phyloP scores from a whole-genome alignment of 53 echinoderm and acorn worm species.

The Holothuria scabra region DNA sequence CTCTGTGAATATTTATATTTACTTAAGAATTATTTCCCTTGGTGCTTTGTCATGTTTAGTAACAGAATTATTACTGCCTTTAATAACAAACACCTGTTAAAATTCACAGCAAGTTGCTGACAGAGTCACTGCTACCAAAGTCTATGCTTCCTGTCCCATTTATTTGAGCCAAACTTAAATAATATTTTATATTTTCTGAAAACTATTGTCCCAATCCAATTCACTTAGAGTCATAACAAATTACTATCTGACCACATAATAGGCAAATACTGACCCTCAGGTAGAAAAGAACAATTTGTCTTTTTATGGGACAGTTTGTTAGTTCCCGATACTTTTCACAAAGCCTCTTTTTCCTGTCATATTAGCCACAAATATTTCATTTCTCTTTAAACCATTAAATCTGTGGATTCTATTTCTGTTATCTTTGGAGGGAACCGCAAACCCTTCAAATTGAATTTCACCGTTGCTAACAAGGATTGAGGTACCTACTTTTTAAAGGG shows the following conservation, averaged over 20 bases:
- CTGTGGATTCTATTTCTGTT: not conserved
- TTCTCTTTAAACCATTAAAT: not conserved
- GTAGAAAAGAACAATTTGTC: constrained; percentile 36
- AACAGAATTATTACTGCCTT: too few relatives aligned
- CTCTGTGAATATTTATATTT: too few relatives aligned
- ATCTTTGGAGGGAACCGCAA: constrained; percentile 22
- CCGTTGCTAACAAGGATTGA: too few relatives aligned
- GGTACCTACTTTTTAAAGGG: too few relatives aligned
- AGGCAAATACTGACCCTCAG: not conserved
- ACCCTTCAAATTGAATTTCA: constrained; percentile 3
- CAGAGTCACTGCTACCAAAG: too few relatives aligned
- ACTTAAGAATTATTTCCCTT: too few relatives aligned
- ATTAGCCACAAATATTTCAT: constrained; percentile 20
- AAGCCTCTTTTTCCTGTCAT: constrained; percentile 27
- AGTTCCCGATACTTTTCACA: constrained; percentile 10
- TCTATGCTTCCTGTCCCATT: too few relatives aligned
- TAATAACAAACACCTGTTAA: too few relatives aligned
- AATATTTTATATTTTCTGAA: too few relatives aligned
- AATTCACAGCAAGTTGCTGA: too few relatives aligned
- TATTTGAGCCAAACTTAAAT: too few relatives aligned
- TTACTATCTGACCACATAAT: constrained; percentile 9
- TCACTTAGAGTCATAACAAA: constrained; percentile 27
- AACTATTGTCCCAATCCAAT: not conserved
- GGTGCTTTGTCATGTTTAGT: too few relatives aligned
- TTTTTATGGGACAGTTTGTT: not conserved